Conservation (phyloP, 2,888 invertebrate genomes). For the Danaus chrysippus region DNA sequence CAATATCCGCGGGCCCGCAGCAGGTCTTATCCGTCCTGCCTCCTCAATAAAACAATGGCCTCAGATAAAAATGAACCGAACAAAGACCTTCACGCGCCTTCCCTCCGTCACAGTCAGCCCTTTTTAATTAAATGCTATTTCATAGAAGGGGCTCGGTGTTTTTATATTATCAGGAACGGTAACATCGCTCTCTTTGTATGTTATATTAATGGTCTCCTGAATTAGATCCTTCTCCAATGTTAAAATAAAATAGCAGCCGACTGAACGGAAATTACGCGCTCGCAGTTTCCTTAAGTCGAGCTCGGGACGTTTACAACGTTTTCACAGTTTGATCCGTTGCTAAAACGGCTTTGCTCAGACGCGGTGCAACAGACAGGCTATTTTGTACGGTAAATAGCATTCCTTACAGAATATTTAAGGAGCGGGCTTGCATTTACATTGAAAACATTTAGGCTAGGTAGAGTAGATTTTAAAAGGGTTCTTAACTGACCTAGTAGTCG, state of each 20-base stretch:
- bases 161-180: background rate
- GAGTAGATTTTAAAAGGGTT: too few species aligned
- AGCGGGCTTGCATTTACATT: too few species aligned
- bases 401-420: background rate
- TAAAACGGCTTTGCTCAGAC: conserved; percentile 14
- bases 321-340: conserved; percentile 22
- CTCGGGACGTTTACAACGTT: conserved; percentile 18
- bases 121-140: conserved; percentile 14
- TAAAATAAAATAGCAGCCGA: conserved; percentile 18
- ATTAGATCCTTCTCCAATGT: conserved; percentile 23
- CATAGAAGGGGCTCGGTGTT: background rate
- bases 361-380: conserved; percentile 1
- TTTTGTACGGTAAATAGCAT: background rate
- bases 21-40: conserved; percentile 18
- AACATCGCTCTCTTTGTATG: conserved; percentile 1
- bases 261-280: conserved; percentile 25
- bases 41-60: conserved; percentile 2
- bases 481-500: too few species aligned
- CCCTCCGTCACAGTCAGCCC: conserved; percentile 20
- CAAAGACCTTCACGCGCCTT: conserved; percentile 20
- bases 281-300: conserved; percentile 16
- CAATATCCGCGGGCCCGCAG: conserved; percentile 28
- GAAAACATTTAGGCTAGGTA: too few species aligned
- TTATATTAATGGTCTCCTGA: conserved; percentile 10
- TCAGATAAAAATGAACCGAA: conserved; percentile 17